A percentile compares a stretch with the other conserved stretches of the same genome.
Evolutionary conservation across 1,140 invertebrate genomes (phyloP).

Genomic region (Drosophila bocki): DNA sequence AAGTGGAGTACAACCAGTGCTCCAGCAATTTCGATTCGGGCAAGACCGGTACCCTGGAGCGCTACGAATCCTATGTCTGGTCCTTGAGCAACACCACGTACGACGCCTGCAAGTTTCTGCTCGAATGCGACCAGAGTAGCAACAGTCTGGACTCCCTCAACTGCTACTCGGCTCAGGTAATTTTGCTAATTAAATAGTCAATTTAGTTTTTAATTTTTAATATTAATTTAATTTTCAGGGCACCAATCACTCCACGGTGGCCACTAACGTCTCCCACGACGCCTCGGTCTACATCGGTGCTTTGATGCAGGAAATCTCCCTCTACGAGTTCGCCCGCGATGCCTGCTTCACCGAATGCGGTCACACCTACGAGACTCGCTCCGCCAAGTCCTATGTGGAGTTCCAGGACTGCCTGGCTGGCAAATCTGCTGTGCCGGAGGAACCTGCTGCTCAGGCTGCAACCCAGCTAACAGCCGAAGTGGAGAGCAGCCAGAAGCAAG

Average conservation of each 20-base stretch:
- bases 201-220: too few species aligned
- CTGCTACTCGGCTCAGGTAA: slow-evolving; percentile 49
- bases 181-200: neutral
- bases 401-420: slow-evolving; percentile 65
- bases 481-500: neutral
- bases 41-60: neutral
- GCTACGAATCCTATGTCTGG: slow-evolving; percentile 20
- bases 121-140: slow-evolving; percentile 8
- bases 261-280: slow-evolving; percentile 43
- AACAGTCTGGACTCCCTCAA: slow-evolving; percentile 24
- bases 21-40: neutral
- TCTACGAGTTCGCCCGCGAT: slow-evolving; percentile 37
- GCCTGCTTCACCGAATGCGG: slow-evolving; percentile 37
- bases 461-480: neutral
- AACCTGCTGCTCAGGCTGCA: neutral
- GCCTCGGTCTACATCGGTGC: slow-evolving; percentile 38
- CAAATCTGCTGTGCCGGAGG: slow-evolving; percentile 34
- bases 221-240: slow-evolving; percentile 26
- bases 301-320: slow-evolving; percentile 28
- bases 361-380: slow-evolving; percentile 39
- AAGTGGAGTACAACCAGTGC: slow-evolving; percentile 38
- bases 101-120: slow-evolving; percentile 26
- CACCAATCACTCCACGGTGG: slow-evolving; percentile 8
- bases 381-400: slow-evolving; percentile 35
- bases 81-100: slow-evolving; percentile 12